Percentiles rank a stretch among this genome's conserved stretches.
These are phyloP conservation scores for Champsocephalus gunnari DNA, from an alignment of 2,797 vertebrate genomes.

Conservation along the genomic window DNA sequence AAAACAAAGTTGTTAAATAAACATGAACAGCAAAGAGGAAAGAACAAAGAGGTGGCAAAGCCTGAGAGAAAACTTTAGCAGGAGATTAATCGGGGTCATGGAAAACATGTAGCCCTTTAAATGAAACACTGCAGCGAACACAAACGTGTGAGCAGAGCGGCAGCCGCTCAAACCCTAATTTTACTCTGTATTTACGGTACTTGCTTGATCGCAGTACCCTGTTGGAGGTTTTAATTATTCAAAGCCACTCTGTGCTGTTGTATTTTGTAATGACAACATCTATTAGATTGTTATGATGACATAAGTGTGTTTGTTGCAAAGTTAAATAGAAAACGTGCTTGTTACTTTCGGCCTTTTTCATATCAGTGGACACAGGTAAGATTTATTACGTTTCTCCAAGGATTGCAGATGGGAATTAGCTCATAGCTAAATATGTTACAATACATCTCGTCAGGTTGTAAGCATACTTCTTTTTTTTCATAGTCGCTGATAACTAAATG, in stretches of 20 bases:
- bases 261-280: constrained; percentile 18
- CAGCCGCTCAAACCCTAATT: constrained; percentile 24
- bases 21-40: constrained; percentile 54
- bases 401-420: not conserved
- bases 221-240: constrained; percentile 13
- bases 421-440: not conserved
- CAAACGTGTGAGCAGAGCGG: constrained; percentile 6
- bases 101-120: constrained; percentile 23
- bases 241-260: not conserved
- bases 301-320: not conserved
- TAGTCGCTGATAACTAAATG: not conserved
- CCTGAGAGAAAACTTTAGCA: constrained; percentile 29
- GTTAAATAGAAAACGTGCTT: constrained; percentile 5
- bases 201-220: not conserved
- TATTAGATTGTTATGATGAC: not conserved
- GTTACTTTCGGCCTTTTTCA: not conserved
- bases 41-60: constrained; percentile 49
- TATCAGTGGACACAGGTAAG: not conserved
- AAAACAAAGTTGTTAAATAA: constrained; percentile 60
- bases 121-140: constrained; percentile 21
- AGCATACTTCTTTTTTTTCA: not conserved
- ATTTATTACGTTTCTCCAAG: too few relatives aligned
- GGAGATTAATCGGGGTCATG: constrained; percentile 45
- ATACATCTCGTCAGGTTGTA: not conserved
- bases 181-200: not conserved